A percentile compares a stretch with the other conserved stretches of the same genome.
Conservation (phyloP, 1,140 invertebrate species). For the Lamellibrachia luymesi region DNA sequence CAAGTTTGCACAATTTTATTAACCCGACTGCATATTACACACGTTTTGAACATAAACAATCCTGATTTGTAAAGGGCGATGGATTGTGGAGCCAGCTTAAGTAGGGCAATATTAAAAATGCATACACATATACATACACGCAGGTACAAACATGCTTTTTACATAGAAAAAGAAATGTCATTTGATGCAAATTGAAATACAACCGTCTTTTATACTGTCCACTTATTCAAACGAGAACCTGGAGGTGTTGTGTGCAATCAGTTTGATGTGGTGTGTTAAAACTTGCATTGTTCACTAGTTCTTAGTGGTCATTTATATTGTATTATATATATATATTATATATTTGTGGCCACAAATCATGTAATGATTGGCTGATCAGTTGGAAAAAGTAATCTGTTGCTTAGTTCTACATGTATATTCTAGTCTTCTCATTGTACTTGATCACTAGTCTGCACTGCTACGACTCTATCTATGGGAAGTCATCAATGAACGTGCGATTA, state of each 20-base stretch:
- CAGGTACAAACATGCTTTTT: too few species aligned
- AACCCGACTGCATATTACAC: not conserved
- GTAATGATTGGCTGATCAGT: not conserved
- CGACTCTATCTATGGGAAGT: too few species aligned
- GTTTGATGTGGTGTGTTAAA: not conserved
- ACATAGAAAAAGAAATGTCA: too few species aligned
- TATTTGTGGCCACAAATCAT: not conserved
- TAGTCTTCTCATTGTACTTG: not conserved
- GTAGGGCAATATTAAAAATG: too few species aligned
- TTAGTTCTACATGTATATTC: too few species aligned
- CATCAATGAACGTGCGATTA: too few species aligned
- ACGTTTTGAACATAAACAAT: not conserved
- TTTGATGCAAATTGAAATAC: too few species aligned
- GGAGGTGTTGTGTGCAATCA: not conserved
- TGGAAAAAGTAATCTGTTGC: too few species aligned
- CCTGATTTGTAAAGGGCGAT: not conserved
- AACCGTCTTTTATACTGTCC: too few species aligned
- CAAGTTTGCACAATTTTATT: not conserved
- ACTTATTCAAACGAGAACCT: too few species aligned
- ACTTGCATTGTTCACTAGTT: not conserved
- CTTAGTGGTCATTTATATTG: not conserved
- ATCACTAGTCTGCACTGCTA: not conserved
- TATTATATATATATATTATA: not conserved
- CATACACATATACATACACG: too few species aligned
- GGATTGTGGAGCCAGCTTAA: too few species aligned